These are phyloP conservation scores for Channa maculata DNA, from an alignment of 2,113 vertebrate genomes.

Conservation along the genomic window DNA sequence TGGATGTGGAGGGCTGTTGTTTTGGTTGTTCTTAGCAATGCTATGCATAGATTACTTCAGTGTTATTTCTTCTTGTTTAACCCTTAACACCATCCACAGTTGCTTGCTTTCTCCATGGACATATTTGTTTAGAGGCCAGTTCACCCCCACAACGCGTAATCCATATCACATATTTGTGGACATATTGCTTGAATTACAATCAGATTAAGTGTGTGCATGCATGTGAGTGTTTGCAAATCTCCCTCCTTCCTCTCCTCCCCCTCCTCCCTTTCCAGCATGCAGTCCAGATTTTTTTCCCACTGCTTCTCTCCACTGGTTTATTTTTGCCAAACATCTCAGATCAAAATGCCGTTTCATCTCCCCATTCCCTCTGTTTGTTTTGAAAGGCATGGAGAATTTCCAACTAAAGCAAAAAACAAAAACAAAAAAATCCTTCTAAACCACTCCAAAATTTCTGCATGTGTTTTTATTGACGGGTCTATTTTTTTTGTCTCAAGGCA, in stretches of 20 bases:
- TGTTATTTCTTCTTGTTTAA: slow-evolving; percentile 17
- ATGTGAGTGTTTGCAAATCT: slow-evolving; percentile 27
- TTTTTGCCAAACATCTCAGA: slow-evolving; percentile 43
- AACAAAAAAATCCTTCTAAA: slow-evolving; percentile 9
- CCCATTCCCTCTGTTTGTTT: slow-evolving; percentile 29
- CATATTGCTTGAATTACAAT: slow-evolving; percentile 39
- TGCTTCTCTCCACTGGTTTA: slow-evolving; percentile 36
- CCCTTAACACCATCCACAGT: neutral
- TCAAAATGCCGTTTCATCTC: slow-evolving; percentile 62
- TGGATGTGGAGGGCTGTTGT: slow-evolving; percentile 3
- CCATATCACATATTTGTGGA: slow-evolving; percentile 1
- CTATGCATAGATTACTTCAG: slow-evolving; percentile 38
- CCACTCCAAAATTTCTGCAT: slow-evolving; percentile 26
- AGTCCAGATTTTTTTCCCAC: slow-evolving; percentile 35
- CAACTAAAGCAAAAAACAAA: slow-evolving; percentile 24
- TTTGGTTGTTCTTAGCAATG: slow-evolving; percentile 57
- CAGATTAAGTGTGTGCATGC: slow-evolving; percentile 20
- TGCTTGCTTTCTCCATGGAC: no score
- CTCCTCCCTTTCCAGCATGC: slow-evolving; percentile 15
- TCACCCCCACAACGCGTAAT: neutral
- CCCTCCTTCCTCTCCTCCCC: neutral
- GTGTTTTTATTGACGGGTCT: slow-evolving; percentile 29
- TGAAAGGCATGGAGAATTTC: slow-evolving; percentile 42
- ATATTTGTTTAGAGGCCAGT: no score
- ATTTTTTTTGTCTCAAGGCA: slow-evolving; percentile 15